Base-by-base conservation (phyloP, 1,140 invertebrate species). In the Pogonognathellus flavescens region DNA sequence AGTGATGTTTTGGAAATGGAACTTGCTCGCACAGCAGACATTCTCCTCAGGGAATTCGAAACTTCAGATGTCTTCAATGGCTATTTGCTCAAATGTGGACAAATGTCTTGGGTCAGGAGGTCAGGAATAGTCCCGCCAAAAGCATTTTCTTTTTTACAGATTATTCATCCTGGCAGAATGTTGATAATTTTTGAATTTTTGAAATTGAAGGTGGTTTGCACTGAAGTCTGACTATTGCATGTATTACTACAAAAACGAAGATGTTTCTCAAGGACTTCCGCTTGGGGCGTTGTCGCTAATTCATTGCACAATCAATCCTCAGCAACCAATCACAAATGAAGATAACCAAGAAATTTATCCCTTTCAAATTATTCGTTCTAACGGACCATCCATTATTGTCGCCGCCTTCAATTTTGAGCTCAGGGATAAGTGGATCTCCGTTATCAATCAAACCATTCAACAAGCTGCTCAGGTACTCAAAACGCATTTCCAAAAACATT, bases 241-340 rank as follows among this genome's bases (percentile, higher is more conserved):
- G 66, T 98, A 98, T 91, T 98, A 96, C 91, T 99, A 97, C 91
- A 98, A 97, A 92, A 95, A 94, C 89, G 95, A 97, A 18, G 91
- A 89, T 92, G 92, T 89, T 88, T 89, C 82, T 11, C 55, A 86
- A 59, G 66, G 62, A 80, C n/a, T 72, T 53, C 87, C 80, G 8
- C 80, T 85, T 0, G 83, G 85, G 55, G 82, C 62, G 14, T n/a
- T 83, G 20, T 66, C 53, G 52, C 83, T 88, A 50, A 82, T 53
- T 49, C 83, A 80, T 76, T 85, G 72, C 82, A 81, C 85, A 82
- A 55, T 76, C 80, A 80, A 82, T 41, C 13, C 80, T 82, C 31
- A 76, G 52, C 49, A 31, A 83, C 10, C 41, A 31, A 49, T 22
- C 13, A 14, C 72, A 10, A 50, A 60, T 41, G 14, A 25, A 25